Evolutionary conservation across 2,888 invertebrate species (phyloP).

Genomic region (Abrostola tripartita): DNA sequence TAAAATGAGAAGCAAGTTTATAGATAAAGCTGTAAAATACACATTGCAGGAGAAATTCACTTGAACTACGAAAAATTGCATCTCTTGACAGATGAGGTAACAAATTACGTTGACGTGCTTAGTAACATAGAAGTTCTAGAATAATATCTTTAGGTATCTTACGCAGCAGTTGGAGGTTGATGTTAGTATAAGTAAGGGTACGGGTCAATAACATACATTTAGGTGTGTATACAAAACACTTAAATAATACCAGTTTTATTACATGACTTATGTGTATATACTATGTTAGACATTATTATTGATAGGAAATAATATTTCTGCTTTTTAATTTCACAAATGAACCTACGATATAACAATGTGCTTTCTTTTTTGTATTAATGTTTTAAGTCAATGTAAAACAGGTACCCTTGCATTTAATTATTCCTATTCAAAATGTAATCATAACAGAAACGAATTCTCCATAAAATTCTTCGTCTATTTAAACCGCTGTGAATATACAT

Average conservation of each 20-base stretch:
- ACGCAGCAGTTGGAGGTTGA: neutral
- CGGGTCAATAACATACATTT: too few species aligned
- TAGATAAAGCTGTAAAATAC: neutral
- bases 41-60: slow-evolving; percentile 21
- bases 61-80: slow-evolving; percentile 36
- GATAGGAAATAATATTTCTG: too few species aligned
- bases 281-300: too few species aligned
- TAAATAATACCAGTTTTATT: too few species aligned
- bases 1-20: neutral
- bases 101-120: slow-evolving; percentile 21
- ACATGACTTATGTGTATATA: too few species aligned
- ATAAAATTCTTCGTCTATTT: neutral
- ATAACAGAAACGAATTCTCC: neutral
- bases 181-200: too few species aligned
- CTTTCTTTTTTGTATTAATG: too few species aligned
- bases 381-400: neutral
- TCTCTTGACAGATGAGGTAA: slow-evolving; percentile 46
- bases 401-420: neutral
- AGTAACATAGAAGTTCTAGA: slow-evolving; percentile 12
- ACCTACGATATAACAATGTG: too few species aligned
- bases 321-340: too few species aligned
- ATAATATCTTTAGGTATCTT: slow-evolving; percentile 14
- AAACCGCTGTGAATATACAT: slow-evolving; percentile 1
- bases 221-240: too few species aligned
- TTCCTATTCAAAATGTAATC: neutral